Base-by-base conservation (phyloP, 2,797 vertebrate genomes). In the Microctenopoma stevenorrisi region DNA sequence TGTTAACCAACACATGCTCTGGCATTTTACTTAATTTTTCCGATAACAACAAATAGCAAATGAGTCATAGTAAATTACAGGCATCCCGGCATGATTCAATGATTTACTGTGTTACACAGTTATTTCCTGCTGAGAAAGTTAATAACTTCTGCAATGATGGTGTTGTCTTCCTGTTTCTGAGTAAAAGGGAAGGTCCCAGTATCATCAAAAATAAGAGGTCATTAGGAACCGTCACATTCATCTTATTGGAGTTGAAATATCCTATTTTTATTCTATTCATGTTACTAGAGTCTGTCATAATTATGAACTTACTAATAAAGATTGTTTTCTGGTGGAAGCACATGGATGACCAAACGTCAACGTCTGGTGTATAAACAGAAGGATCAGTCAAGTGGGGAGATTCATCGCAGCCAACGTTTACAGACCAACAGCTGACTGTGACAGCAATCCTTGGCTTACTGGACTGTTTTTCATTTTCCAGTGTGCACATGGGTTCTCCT, bases 361-460 rank as follows among this genome's bases (percentile, higher is more conserved):
- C 25, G 92, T 94, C 3, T 96, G 96, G 95, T 96, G 95, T 71
- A 91, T 85, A 0, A 90, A 6, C 2, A 91, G 95, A 0, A 91
- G 95, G 1, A 94, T 96, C 87, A 86, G 95, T 74, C 95, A 95
- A 0, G 93, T 96, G 64, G 94, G 95, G 14, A 86, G 95, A 1
- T 63, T 58, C 0, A 64, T 84, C 58, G 8, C 40, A 48, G 28
- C 1, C 52, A 13, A 0, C 58, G 77, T 68, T 37, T 91, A 89
- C 1, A 51, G 76, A 9, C 78, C 79, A 0, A 35, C 77, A 22
- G 46, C 75, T 7, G 14, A 84, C 0, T 26, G 65, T 5, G 6
- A 82, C 0, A 40, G 43, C 5, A 2, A 35, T 1, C 52, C 86
- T 51, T 72, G 61, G 30, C 30, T 74, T 7, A 43, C 10, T 4